Percentiles rank a stretch among this genome's conserved stretches.
phyloP scores from a whole-genome alignment of 2,888 invertebrate species.

The Opisthograptis luteolata region DNA sequence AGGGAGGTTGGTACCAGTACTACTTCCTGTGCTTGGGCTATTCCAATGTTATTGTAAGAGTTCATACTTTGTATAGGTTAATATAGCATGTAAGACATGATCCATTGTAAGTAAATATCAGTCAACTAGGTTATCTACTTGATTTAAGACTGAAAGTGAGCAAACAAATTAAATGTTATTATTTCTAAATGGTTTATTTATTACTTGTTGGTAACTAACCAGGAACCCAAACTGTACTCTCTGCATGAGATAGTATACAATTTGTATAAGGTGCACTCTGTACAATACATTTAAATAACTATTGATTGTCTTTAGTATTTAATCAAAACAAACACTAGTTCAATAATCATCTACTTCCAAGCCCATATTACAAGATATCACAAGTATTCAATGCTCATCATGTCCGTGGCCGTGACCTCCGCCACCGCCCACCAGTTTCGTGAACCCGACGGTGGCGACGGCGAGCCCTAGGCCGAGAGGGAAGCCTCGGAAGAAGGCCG shows the following conservation, averaged over 20 bases:
- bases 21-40: too few species aligned
- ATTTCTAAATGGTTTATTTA: not conserved
- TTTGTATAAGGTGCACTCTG: not conserved
- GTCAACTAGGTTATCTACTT: slow-evolving; percentile 2
- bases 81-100: not conserved
- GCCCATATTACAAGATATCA: not conserved
- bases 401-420: slow-evolving; percentile 60
- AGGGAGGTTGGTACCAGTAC: too few species aligned
- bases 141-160: slow-evolving; percentile 6
- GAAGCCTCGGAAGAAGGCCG: slow-evolving; percentile 86
- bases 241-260: too few species aligned
- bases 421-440: slow-evolving; percentile 52
- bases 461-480: slow-evolving; percentile 84
- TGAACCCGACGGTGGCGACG: slow-evolving; percentile 53
- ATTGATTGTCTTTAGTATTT: not conserved
- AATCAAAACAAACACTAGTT: not conserved
- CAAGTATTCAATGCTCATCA: slow-evolving; percentile 12
- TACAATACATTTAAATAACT: not conserved
- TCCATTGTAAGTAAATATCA: not conserved
- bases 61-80: too few species aligned
- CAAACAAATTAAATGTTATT: not conserved
- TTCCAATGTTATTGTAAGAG: too few species aligned
- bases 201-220: too few species aligned
- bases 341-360: slow-evolving; percentile 1
- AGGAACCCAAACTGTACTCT: too few species aligned